Evolutionary conservation across 2,888 invertebrate genomes (phyloP).

Genomic region (Carpatolechia fugitivella): DNA sequence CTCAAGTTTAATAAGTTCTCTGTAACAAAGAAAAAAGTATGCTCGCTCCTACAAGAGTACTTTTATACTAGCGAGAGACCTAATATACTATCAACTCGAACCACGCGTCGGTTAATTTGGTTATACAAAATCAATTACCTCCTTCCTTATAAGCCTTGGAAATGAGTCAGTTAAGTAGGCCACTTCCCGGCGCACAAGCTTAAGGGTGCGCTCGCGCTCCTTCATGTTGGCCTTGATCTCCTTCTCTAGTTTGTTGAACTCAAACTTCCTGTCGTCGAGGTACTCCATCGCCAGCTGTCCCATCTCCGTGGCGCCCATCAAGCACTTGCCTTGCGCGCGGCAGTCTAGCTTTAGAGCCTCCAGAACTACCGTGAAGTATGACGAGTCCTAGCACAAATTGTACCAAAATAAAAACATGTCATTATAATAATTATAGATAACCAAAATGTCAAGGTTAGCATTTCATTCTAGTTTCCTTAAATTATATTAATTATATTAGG

Average conservation of each 20-base stretch:
- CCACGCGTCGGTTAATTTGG: too few relatives aligned
- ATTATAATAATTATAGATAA: too few relatives aligned
- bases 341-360: constrained; percentile 79
- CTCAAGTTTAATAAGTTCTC: too few relatives aligned
- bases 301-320: constrained; percentile 82
- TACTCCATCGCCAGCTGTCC: constrained; percentile 84
- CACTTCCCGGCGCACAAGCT: constrained; percentile 67
- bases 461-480: too few relatives aligned
- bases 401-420: neutral
- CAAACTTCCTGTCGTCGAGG: constrained; percentile 80
- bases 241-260: constrained; percentile 78
- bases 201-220: constrained; percentile 78
- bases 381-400: constrained; percentile 80
- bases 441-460: too few relatives aligned
- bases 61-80: too few relatives aligned
- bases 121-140: too few relatives aligned
- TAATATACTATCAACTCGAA: too few relatives aligned
- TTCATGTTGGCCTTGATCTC: constrained; percentile 82
- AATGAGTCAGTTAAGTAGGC: constrained; percentile 66
- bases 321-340: constrained; percentile 79
- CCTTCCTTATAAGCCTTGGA: constrained; percentile 66
- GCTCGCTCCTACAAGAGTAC: too few relatives aligned
- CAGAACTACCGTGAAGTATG: constrained; percentile 82
- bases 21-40: too few relatives aligned
- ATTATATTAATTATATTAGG: too few relatives aligned